Conservation (phyloP, 2,797 vertebrate genomes). For the Bradypodion pumilum region DNA sequence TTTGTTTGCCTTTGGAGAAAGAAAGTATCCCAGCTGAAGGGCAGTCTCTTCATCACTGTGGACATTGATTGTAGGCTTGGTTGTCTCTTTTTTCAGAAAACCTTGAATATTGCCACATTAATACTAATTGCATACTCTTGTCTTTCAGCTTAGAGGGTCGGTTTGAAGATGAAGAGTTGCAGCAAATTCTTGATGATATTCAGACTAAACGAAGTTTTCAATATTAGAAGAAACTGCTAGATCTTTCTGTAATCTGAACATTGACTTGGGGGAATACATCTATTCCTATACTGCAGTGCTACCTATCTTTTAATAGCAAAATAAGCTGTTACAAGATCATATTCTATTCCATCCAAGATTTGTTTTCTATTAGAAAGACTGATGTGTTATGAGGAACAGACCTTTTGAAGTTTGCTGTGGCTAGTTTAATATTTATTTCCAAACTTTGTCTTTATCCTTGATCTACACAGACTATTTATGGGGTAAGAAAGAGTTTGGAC, state of each 20-base stretch:
- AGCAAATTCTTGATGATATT: slow-evolving; percentile 97
- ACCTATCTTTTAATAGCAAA: accelerated
- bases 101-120: not conserved
- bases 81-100: not conserved
- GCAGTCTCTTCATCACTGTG: not conserved
- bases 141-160: slow-evolving; percentile 88
- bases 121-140: slow-evolving; percentile 13
- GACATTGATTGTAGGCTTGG: not conserved
- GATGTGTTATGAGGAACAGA: not conserved
- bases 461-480: not conserved
- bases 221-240: slow-evolving; percentile 74
- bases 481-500: not conserved
- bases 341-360: not conserved
- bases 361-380: not conserved
- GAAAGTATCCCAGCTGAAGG: not conserved
- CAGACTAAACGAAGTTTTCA: slow-evolving; percentile 98
- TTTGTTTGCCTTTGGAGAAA: too few relatives aligned
- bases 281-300: not conserved
- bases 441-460: not conserved
- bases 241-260: slow-evolving; percentile 1
- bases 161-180: slow-evolving; percentile 95
- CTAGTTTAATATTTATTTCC: slow-evolving; percentile 41
- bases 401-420: slow-evolving; percentile 20
- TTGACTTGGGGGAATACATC: not conserved
- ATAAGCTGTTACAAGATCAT: not conserved